Evolutionary conservation across 1,140 invertebrate species (phyloP), one percentile per base, ranked within the genome.

Genomic region (Neocloeon triangulifer): DNA sequence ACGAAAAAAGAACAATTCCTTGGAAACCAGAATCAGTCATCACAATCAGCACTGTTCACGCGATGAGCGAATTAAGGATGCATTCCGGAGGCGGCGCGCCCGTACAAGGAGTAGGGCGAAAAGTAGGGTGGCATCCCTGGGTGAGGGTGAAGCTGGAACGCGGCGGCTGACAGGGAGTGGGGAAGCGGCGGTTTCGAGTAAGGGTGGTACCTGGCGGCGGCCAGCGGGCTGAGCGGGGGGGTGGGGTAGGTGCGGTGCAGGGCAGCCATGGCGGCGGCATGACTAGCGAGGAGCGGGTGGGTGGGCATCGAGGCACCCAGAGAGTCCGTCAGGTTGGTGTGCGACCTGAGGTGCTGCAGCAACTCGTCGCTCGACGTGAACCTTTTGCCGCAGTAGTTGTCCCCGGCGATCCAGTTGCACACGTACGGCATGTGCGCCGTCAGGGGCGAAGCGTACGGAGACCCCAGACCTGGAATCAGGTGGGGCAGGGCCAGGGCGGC

Each of bases 341-440:
- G 91, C 35, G 80, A 89, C 41, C 86, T 64, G 15, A 96, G 61
- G 56, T 97, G 92, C 44, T 86, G 80, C 12, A 96, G 62, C 2
- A 96, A 64, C 54, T 97, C 91, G 30, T 96, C 89, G 5, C 86
- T 88, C 9, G 79, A 80, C 27, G 69, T 61, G 53, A 91, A 96
- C 30, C 86, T 59, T 56, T 96, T 95, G 21, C 89, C 92, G 48
- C 92, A 97, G 45, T 89, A 94, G 0, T 71, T 69, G 39, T 84
- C 86, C 16, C 73, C 84, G 7, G 73, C 74, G 41, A 95, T 80
- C 91, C 89, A 95, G 45, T 81, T 94, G 63, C 88, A 95, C 6
- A 91, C 73, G 52, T 82, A 80, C 1, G 80, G 78, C 17, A 77
- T 56, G 61, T 4, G 64, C 56, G 19, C 64, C 58, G n/a, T 65